Evolutionary conservation across 2,888 invertebrate species (phyloP), one percentile per base, ranked within the genome.

Genomic region (Terebella lapidaria): DNA sequence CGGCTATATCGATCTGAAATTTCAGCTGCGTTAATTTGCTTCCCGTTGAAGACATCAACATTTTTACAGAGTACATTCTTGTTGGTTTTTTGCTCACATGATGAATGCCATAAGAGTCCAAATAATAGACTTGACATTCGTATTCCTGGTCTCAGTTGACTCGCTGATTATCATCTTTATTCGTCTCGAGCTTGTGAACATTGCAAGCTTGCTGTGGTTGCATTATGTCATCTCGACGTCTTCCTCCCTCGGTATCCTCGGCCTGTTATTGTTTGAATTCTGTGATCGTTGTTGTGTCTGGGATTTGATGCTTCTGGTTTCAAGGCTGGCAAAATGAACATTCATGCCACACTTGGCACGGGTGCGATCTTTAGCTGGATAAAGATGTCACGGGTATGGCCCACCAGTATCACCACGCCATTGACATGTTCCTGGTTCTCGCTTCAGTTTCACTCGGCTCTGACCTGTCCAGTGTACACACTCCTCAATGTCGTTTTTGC

Each of bases 361-460:
- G 22, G 5, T 51, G 24, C 1, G 3, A 52, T 18, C 52, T 25
- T 52, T 52, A 52, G 52, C 52, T n/a, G 52, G 4, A 26, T 26
- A 52, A n/a, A 3, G 26, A 25, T 52, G 22, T 26, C 52, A 52
- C 22, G 52, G 52, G 52, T 3, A 3, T 3, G 52, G 52, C 24
- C 52, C 52, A 25, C 52, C 26, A 25, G 5, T 52, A 26, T 52
- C 4, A 22, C 52, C 52, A 52, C 52, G 26, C 52, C 10, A 52
- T 22, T 52, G 52, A 25, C 52, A 52, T 22, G 52, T 52, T 4
- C 52, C 52, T 22, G 52, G 2, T 10, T 52, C 52, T 26, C 52
- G 15, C 26, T 52, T 52, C 52, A 52, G 52, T 25, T 25, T 52
- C 52, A 52, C n/a, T 3, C 26, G 52, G 22, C 52, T 22, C 24